Evolutionary conservation across 2,113 vertebrate species (phyloP), one percentile per base, ranked within the genome.

Genomic region (Ascaphus truei): DNA sequence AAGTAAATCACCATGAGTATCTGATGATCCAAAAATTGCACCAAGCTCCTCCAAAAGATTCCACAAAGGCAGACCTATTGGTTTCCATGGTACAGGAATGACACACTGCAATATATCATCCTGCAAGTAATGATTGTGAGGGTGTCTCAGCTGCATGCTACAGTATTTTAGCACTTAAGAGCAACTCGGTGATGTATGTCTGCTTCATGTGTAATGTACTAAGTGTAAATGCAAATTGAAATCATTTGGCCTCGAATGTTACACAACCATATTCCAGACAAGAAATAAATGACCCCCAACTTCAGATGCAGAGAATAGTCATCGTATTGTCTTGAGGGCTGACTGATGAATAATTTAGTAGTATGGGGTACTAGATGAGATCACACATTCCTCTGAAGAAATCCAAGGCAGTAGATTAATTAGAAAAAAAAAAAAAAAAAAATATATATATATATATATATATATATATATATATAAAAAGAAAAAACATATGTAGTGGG

Each of bases 231-330:
- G 33, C 7, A 48, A 50, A 27, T 15, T 23, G 4, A 62, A 3
- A 33, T 62, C 18, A 34, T 62, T 34, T 34, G 30, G 43, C 47
- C 33, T n/a, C 27, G 9, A 39, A 8, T 52, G 52, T 56, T 31
- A 56, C 30, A 11, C 52, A 30, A n/a, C 6, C 52, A 39, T 52
- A 26, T 36, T 12, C 27, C n/a, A 64, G 30, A 48, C 2, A 27
- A 13, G 45, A 20, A 52, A 52, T 27, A 12, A 13, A 23, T 26
- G 25, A 52, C 12, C 9, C n/a, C 22, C 48, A 18, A 43, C 60
- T 62, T 18, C 11, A 50, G 25, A 62, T 62, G 39, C 59, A 62
- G 34, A 34, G 60, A 62, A 62, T 50, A 62, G 50, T 62, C 41
- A 23, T 31, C 13, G 45, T 27, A n/a, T 29, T 31, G 25, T 62